Conservation (phyloP, 2,113 vertebrate genomes). For the Rhynchomys soricoides region DNA sequence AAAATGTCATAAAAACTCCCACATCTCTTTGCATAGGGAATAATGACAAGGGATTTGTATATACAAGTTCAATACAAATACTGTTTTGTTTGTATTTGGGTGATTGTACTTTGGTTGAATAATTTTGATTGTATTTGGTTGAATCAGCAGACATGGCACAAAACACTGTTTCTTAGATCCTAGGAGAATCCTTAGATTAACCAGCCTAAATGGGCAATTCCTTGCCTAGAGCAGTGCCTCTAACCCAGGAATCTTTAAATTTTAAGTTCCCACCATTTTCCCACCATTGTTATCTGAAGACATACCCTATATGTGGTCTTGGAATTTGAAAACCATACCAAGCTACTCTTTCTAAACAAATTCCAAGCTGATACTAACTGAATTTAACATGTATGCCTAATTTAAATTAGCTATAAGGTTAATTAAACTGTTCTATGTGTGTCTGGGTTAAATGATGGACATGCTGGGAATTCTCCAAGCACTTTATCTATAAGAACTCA, state of each 20-base stretch:
- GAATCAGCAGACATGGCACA: background rate
- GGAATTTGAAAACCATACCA: background rate
- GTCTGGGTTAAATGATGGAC: background rate
- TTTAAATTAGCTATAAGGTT: background rate
- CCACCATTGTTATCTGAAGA: background rate
- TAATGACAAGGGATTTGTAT: background rate
- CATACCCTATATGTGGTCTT: background rate
- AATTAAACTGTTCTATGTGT: background rate
- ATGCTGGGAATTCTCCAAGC: conserved; percentile 9
- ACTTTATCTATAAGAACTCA: background rate
- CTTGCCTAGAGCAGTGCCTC: no score
- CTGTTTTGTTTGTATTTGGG: background rate
- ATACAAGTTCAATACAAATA: background rate
- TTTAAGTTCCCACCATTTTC: background rate
- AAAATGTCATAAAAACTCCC: background rate
- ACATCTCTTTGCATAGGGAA: background rate
- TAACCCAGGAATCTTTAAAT: background rate
- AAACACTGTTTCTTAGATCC: background rate
- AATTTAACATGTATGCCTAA: background rate
- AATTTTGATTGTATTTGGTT: background rate
- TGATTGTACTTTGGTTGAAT: background rate
- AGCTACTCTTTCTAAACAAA: background rate
- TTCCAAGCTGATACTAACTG: background rate
- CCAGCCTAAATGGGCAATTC: background rate
- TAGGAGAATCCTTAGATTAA: background rate